These are phyloP conservation scores for Gobius niger DNA, from an alignment of 2,113 vertebrate genomes.

Conservation along the genomic window DNA sequence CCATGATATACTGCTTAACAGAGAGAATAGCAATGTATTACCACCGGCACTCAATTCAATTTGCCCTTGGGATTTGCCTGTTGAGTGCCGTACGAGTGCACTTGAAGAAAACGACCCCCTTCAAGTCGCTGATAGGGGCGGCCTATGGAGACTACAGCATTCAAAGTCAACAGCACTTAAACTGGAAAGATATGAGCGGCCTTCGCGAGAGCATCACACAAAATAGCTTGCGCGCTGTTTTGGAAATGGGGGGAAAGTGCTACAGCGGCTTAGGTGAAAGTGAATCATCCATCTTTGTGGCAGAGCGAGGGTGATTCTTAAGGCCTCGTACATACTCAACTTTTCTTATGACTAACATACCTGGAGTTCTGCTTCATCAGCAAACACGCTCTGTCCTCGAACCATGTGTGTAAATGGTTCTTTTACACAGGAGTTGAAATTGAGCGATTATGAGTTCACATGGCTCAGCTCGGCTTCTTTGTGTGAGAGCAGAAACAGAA, in stretches of 20 bases:
- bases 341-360: too few relatives aligned
- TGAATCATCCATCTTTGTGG: slow-evolving; percentile 54
- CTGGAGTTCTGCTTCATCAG: too few relatives aligned
- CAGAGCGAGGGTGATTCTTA: slow-evolving; percentile 58
- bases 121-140: slow-evolving; percentile 36
- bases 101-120: slow-evolving; percentile 44
- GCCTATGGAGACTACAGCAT: slow-evolving; percentile 30
- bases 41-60: slow-evolving; percentile 18
- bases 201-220: slow-evolving; percentile 43
- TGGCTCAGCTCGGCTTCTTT: slow-evolving; percentile 9
- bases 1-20: slow-evolving; percentile 21
- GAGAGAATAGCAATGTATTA: slow-evolving; percentile 32
- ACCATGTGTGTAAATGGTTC: too few relatives aligned
- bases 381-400: too few relatives aligned
- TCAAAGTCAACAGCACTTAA: slow-evolving; percentile 69
- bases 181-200: slow-evolving; percentile 40
- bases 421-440: neutral
- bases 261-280: slow-evolving; percentile 57
- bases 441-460: slow-evolving; percentile 51
- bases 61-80: slow-evolving; percentile 47
- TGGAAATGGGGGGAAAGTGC: slow-evolving; percentile 29
- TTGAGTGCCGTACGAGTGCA: slow-evolving; percentile 38
- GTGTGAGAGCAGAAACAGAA: slow-evolving; percentile 30
- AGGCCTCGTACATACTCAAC: too few relatives aligned
- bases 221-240: slow-evolving; percentile 45